Evolutionary conservation across 2,888 invertebrate species (phyloP).

Genomic region (Sinodicranocentrus sp.): DNA sequence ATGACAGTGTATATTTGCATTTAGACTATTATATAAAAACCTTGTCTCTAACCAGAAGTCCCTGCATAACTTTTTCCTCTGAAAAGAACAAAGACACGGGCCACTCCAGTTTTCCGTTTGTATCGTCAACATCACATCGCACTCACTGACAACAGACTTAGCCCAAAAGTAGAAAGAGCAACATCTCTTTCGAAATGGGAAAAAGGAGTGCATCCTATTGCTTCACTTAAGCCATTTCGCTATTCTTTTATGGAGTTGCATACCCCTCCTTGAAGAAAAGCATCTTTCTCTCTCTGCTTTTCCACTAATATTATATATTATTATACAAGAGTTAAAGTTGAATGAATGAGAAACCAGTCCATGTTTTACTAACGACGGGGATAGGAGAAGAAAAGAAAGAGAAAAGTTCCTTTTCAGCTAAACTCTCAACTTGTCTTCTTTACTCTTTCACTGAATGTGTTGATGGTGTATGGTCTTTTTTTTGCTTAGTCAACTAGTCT

Average conservation of each 20-base stretch:
- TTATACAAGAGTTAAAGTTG: neutral
- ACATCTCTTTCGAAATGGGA: neutral
- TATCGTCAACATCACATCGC: neutral
- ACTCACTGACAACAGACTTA: neutral
- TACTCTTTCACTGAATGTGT: constrained; percentile 31
- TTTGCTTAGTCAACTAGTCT: constrained; percentile 33
- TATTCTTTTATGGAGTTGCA: neutral
- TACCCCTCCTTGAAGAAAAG: neutral
- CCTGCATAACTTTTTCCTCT: neutral
- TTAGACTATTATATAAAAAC: no score
- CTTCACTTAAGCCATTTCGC: neutral
- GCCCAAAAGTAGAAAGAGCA: neutral
- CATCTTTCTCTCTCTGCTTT: neutral
- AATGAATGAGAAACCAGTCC: neutral
- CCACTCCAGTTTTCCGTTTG: neutral
- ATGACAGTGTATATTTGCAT: no score
- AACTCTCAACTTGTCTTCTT: constrained; percentile 34
- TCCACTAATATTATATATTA: neutral
- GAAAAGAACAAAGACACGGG: neutral
- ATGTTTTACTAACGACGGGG: constrained; percentile 9
- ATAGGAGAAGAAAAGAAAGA: neutral
- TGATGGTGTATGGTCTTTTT: constrained; percentile 26
- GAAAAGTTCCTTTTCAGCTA: constrained; percentile 31
- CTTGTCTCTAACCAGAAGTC: neutral
- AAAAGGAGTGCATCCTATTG: constrained; percentile 8